Evolutionary conservation across 2,113 vertebrate genomes (phyloP).

Genomic region (Apaloderma vittatum): DNA sequence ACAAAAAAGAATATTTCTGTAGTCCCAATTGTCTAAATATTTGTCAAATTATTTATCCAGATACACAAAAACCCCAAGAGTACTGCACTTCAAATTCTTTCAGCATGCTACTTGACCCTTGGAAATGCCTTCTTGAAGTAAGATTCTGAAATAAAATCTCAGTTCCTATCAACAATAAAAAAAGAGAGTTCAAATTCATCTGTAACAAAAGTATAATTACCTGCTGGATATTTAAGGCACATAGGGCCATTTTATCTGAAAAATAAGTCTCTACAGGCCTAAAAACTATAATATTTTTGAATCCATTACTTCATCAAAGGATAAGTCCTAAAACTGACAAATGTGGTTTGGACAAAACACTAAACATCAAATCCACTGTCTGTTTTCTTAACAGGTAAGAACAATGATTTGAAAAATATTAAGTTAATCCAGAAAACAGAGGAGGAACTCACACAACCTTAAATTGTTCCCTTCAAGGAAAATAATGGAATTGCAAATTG

Average conservation of each 20-base stretch:
- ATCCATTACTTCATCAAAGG: background rate
- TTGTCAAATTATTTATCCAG: background rate
- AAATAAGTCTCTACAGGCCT: background rate
- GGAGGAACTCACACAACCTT: background rate
- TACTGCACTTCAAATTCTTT: background rate
- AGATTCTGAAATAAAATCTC: background rate
- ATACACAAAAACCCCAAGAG: background rate
- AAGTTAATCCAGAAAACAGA: background rate
- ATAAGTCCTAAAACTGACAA: background rate
- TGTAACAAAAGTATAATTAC: background rate
- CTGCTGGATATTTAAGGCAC: background rate
- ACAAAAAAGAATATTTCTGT: background rate
- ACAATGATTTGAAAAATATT: background rate
- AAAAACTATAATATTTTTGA: background rate
- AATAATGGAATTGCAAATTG: background rate
- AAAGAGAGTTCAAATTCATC: background rate
- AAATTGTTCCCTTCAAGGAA: fast-evolving
- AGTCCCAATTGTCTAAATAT: background rate
- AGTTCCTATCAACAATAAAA: background rate
- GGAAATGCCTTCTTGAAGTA: background rate
- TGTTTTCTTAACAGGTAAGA: background rate
- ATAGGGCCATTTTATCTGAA: background rate
- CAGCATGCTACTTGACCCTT: background rate
- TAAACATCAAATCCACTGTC: fast-evolving
- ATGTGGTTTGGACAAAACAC: background rate